Evolutionary conservation across 2,113 vertebrate species (phyloP).

Genomic region (Pao palembangensis): DNA sequence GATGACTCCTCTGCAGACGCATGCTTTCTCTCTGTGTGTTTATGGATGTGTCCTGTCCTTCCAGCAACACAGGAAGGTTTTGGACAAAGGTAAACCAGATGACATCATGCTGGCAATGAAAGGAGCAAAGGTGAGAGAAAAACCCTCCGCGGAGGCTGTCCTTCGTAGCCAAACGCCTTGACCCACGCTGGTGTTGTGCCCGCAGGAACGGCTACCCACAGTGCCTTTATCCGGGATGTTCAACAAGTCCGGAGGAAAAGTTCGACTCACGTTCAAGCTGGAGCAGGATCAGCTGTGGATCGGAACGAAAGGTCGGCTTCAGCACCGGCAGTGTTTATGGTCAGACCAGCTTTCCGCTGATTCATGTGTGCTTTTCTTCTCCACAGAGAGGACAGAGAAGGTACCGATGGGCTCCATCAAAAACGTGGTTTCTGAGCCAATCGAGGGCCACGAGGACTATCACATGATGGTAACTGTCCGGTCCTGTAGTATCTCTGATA

Average conservation of each 20-base stretch:
- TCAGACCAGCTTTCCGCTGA: not conserved
- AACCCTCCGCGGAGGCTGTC: not conserved
- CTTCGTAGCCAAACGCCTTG: not conserved
- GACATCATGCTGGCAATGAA: conserved; percentile 94
- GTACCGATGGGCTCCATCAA: conserved; percentile 99
- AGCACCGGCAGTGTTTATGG: not conserved
- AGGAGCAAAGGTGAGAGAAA: conserved; percentile 86
- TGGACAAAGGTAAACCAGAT: conserved; percentile 99
- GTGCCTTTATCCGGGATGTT: conserved; percentile 97
- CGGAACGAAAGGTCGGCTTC: conserved; percentile 92
- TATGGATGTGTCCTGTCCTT: conserved; percentile 45
- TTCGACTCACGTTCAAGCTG: conserved; percentile 96
- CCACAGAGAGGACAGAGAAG: conserved; percentile 96
- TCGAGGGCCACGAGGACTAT: conserved; percentile 97
- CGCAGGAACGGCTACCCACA: conserved; percentile 93
- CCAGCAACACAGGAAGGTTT: conserved; percentile 98
- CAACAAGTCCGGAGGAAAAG: conserved; percentile 97
- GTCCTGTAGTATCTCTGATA: not conserved
- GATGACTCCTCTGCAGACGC: not conserved
- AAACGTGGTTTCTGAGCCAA: conserved; percentile 97
- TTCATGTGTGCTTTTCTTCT: not conserved
- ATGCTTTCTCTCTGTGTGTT: not conserved
- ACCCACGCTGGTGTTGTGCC: conserved; percentile 3
- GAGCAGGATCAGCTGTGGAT: conserved; percentile 99
- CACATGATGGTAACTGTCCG: conserved; percentile 90